Base-by-base conservation (phyloP, 1,140 invertebrate genomes). In the Ctenoplectra terminalis region DNA sequence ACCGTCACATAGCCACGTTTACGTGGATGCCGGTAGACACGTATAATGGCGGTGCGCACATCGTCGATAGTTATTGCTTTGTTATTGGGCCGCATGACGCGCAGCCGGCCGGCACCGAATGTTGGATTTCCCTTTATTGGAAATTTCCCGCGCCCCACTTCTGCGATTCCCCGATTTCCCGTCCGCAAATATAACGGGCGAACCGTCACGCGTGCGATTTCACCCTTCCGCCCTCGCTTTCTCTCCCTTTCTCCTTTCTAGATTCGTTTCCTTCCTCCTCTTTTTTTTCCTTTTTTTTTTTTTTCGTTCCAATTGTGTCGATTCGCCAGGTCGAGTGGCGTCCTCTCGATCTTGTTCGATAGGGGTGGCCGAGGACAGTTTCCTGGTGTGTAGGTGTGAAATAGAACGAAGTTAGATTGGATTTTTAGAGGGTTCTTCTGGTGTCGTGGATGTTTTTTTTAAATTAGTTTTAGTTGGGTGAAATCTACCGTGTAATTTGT, bases 31-130 rank as follows among this genome's bases (percentile, higher is more conserved):
- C 70, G 71, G 43, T 60, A 52, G 58, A 81, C 58, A 66, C 72
- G 70, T 84, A 86, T 87, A 87, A 84, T 87, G 71, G 76, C 72
- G 58, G 74, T 71, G 85, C 46, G 80, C 81, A 43, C 85, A 46
- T 74, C 85, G 84, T 85, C 86, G 85, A 87, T 87, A 84, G 86
- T 87, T 87, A 87, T 87, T 87, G 86, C 86, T 87, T 87, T 87
- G 86, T 87, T 87, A 87, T 87, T 87, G 85, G 85, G 75, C 58
- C 74, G 73, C 29, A 73, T 66, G 70, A 75, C 83, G 74, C 81
- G 74, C 75, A 31, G 50, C 56, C 71, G 29, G 52, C 64, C 48
- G 43, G 58, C 67, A 79, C 40, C 81, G 81, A 86, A 87, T 79
- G 86, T 83, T 87, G 81, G 74, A 81, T 78, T 83, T 87, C 72